phyloP scores from a whole-genome alignment of 2,888 invertebrate genomes.

The Eristalis pertinax region DNA sequence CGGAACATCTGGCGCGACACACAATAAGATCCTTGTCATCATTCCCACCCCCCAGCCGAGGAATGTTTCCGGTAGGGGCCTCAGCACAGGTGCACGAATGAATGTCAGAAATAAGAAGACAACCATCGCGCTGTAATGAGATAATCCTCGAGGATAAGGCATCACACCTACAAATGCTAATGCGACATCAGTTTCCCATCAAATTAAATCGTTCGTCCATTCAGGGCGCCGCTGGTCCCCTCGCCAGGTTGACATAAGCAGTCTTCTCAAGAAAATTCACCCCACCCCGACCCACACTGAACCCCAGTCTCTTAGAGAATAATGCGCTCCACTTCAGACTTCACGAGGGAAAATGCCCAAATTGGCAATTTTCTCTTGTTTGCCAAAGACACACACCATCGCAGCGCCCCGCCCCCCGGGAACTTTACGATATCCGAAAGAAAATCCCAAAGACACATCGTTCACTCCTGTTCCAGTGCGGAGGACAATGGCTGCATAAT shows the following conservation, averaged over 20 bases:
- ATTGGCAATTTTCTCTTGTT: constrained; percentile 66
- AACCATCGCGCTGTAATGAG: constrained; percentile 1
- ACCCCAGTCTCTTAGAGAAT: neutral
- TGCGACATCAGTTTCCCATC: constrained; percentile 34
- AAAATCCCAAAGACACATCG: constrained; percentile 50
- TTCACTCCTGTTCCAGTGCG: constrained; percentile 39
- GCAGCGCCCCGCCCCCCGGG: neutral
- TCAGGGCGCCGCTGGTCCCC: neutral
- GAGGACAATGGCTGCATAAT: constrained; percentile 62
- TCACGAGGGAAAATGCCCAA: constrained; percentile 52
- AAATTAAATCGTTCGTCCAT: constrained; percentile 40
- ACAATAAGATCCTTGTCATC: neutral
- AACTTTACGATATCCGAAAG: constrained; percentile 23
- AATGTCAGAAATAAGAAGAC: neutral
- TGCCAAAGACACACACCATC: constrained; percentile 51
- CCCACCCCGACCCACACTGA: neutral
- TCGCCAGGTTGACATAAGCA: neutral
- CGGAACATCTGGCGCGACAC: neutral
- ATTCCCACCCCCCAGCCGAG: neutral
- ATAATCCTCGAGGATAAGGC: constrained; percentile 5
- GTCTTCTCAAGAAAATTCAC: constrained; percentile 33
- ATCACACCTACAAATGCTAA: constrained; percentile 20
- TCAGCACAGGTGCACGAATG: neutral
- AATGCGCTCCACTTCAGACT: constrained; percentile 25
- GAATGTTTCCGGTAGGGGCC: neutral